Evolutionary conservation across 2,888 invertebrate species (phyloP), one percentile per base, ranked within the genome.

Genomic region (Aphidoletes aphidimyza): DNA sequence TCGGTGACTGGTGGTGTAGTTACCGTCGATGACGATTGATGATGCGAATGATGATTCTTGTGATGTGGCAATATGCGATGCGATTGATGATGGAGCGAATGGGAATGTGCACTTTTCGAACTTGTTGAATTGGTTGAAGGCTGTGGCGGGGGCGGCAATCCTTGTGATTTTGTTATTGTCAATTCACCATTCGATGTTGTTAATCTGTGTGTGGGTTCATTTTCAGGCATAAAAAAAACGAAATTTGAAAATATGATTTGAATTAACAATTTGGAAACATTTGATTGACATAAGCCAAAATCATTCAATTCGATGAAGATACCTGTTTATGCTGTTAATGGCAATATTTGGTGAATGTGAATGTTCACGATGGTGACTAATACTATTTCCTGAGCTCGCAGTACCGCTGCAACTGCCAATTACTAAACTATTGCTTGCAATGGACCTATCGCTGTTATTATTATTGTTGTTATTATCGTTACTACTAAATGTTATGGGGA

Each of bases 161-260:
- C 93, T 88, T 94, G 93, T 59, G 95, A 94, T 87, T 95, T 95
- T 86, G 95, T 95, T 88, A 96, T 95, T 85, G 95, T 95, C 86
- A 96, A 93, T 91, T 96, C 96, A 45, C 95, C 95, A 88, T 96
- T 96, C 86, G 94, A 92, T 86, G 94, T 93, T 86, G 94, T 93
- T 87, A 95, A 92, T 91, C 95, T 93, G 39, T 39, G 39, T 39
- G 39, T 39, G 39, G 5, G 36, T 17, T 22, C 1, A 22, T 81
- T n/a, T 84, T 84, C 39, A 22, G 30, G 59, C 42, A 47, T 84
- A 84, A 42, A 85, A 83, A 34, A 39, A 39, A 39, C 39, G 11
- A 39, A 39, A 39, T 39, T 39, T 39, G 39, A 39, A 39, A 34
- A 78, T 22, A 36, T 17, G 85, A 81, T 69, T 85, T 86, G 84